Conservation (phyloP, 2,113 vertebrate species). For the human (Homo sapiens) region DNA sequence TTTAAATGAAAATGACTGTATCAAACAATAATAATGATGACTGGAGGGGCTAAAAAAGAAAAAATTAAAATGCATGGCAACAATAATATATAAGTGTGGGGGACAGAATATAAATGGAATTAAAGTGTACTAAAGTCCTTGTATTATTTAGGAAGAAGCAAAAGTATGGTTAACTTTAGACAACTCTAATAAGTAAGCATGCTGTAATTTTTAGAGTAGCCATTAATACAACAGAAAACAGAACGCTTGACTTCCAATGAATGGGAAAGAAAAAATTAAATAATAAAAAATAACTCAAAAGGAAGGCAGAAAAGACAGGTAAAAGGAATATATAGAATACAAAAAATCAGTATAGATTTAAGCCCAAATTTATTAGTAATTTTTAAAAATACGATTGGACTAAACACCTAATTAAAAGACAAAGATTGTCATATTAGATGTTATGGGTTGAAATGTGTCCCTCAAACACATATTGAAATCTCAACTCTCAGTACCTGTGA, state of each 20-base stretch:
- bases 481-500: not conserved
- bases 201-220: not conserved
- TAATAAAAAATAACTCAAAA: not conserved
- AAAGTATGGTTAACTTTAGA: not conserved
- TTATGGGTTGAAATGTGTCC: not conserved
- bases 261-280: not conserved
- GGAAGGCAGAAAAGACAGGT: not conserved
- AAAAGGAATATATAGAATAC: not conserved
- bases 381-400: not conserved
- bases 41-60: not conserved
- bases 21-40: not conserved
- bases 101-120: not conserved
- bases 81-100: not conserved
- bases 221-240: not conserved
- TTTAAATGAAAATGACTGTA: not conserved
- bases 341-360: not conserved
- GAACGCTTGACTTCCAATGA: not conserved
- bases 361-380: not conserved
- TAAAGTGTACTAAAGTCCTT: not conserved
- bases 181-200: not conserved
- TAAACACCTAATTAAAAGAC: slow-evolving; percentile 1
- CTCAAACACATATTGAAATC: not conserved
- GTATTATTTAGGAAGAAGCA: not conserved
- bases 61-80: not conserved
- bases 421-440: not conserved